Base-by-base conservation (phyloP, 2,113 vertebrate genomes). In the Silurus asotus region DNA sequence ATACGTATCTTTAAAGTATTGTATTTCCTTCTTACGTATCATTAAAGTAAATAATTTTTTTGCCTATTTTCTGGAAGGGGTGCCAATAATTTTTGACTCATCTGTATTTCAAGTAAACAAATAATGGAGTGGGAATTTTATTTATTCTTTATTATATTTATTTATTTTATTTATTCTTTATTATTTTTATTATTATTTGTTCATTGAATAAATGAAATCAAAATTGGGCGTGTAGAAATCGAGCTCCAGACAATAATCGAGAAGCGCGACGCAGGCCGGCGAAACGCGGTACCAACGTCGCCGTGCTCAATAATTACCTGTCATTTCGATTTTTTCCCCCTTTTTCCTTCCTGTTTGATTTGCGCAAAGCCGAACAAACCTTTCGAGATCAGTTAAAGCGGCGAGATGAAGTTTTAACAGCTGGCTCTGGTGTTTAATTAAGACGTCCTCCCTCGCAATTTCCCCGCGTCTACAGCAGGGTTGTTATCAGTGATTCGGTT, bases 401-500 rank as follows among this genome's bases (percentile, higher is more conserved):
- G 28, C 23, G 58, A 49, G 70, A 51, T 81, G 65, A 70, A 69
- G 84, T 75, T 78, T 45, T 49, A 72, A 69, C 61, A 84, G 53
- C 45, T 82, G 77, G 56, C 74, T 56, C 82, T 61, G 28, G 70
- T 81, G 84, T 90, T 85, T 85, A 74, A 88, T 88, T 89, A 87
- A 81, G 75, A 84, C 28, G 67, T 84, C 82, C 45, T 79, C 55
- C 76, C 53, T 58, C 81, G 25, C 59, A 45, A 56, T 78, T 74
- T 76, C 5, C 23, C 58, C 25, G 79, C n/a, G 56, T 62, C 37
- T 62, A 82, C 83, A 37, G 53, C 14, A 25, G 70, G 62, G 61
- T 51, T 48, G 56, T 85, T 87, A 84, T 89, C 84, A 59, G 49
- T 8, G 85, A 28, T 49, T 77, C 3, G 1, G 53, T 80, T 87